Percentiles rank a stretch among this genome's conserved stretches.
Evolutionary conservation across 2,797 vertebrate species (phyloP).

Genomic region (Enteromius anoplus): DNA sequence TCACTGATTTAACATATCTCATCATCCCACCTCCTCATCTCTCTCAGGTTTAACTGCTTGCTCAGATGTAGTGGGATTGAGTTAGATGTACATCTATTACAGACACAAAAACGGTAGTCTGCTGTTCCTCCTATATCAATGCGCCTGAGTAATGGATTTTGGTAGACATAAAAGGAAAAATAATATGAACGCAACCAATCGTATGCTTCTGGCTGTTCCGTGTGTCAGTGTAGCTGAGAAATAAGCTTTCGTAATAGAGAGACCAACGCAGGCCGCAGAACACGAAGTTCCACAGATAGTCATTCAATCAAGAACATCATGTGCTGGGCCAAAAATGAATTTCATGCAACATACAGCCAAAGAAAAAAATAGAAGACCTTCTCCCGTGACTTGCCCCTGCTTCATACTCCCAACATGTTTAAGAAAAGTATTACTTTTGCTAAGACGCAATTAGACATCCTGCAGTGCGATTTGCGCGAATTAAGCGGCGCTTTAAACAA

Average conservation of each 20-base stretch:
- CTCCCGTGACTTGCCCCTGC: not conserved
- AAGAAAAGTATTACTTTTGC: constrained; percentile 34
- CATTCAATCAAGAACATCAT: constrained; percentile 56
- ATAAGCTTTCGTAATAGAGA: constrained; percentile 57
- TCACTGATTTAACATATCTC: constrained; percentile 2
- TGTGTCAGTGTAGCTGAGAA: constrained; percentile 36
- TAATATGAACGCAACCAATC: constrained; percentile 45
- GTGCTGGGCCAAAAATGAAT: constrained; percentile 40
- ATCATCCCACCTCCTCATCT: not conserved
- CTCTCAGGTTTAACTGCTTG: constrained; percentile 15
- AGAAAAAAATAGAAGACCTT: constrained; percentile 41
- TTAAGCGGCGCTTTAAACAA: no score
- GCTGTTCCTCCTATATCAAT: constrained; percentile 53
- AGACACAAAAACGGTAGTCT: constrained; percentile 44
- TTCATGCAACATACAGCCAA: constrained; percentile 43
- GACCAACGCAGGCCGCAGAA: constrained; percentile 48
- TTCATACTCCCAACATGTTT: constrained; percentile 35
- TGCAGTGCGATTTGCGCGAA: no score
- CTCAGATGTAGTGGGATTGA: constrained; percentile 42
- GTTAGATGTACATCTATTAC: constrained; percentile 56
- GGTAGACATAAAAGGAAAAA: constrained; percentile 51
- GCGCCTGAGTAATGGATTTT: constrained; percentile 57
- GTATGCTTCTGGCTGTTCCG: not conserved
- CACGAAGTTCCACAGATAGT: constrained; percentile 56
- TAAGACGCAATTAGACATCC: no score